These are phyloP conservation scores for Augochlorella aurata DNA, from an alignment of 2,888 invertebrate genomes.

Conservation along the genomic window DNA sequence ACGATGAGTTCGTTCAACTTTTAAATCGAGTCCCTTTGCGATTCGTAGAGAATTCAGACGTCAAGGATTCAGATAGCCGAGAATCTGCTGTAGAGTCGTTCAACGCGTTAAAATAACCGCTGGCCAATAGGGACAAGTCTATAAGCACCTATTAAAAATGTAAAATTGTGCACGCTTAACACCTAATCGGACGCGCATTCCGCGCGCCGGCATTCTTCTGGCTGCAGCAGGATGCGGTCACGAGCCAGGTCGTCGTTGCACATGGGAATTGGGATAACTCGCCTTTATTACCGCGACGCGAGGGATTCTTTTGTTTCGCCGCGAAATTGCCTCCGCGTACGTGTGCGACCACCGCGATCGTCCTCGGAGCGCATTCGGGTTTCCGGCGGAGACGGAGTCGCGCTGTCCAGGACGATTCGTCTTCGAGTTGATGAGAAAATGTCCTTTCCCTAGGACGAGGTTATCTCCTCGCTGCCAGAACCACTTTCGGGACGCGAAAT, in stretches of 20 bases:
- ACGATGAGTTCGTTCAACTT: too few species aligned
- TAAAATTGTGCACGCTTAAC: too few species aligned
- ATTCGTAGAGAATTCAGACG: too few species aligned
- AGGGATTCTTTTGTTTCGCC: constrained; percentile 55
- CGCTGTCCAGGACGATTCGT: constrained; percentile 46
- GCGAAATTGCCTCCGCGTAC: constrained; percentile 57
- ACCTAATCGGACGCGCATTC: too few species aligned
- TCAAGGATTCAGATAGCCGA: too few species aligned
- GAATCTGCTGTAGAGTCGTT: too few species aligned
- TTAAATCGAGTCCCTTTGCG: too few species aligned
- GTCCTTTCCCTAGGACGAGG: constrained; percentile 45
- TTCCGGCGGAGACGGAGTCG: constrained; percentile 24
- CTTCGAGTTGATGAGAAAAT: constrained; percentile 56
- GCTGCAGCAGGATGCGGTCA: neutral
- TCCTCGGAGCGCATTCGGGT: constrained; percentile 1
- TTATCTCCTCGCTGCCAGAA: constrained; percentile 46
- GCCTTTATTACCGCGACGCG: constrained; percentile 55
- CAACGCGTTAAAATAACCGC: too few species aligned
- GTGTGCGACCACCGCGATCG: constrained; percentile 6
- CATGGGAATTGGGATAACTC: constrained; percentile 51
- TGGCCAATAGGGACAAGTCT: too few species aligned
- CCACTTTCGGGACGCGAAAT: constrained; percentile 45
- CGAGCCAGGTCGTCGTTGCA: constrained; percentile 5
- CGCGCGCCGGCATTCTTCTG: too few species aligned
- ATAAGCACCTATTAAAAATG: too few species aligned